Evolutionary conservation across 2,797 vertebrate genomes (phyloP), one percentile per base, ranked within the genome.

Genomic region (Megalops cyprinoides): DNA sequence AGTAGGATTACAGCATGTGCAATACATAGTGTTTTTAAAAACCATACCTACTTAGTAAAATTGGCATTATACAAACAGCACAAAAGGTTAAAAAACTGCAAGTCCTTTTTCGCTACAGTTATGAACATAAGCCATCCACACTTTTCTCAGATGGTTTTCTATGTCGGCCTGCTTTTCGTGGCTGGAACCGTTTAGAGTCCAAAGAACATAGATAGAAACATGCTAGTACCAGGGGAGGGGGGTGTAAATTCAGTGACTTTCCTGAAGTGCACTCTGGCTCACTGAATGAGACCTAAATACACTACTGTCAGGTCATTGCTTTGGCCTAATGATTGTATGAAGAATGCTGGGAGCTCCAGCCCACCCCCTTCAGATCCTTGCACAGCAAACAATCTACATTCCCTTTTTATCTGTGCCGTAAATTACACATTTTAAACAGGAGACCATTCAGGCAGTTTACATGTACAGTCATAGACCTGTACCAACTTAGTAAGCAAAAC

Each of bases 41-140:
- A 80, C 60, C 31, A 60, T 81, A 84, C 76, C 49, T 8, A n/a
- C 12, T 81, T 82, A 87, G 83, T 82, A 88, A 90, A 90, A 90
- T 81, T 87, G 84, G 69, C 78, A 85, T 84, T 89, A 88, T 90
- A 90, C 77, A 93, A 90, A 93, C 69, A 51, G 78, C 85, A 91
- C 89, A 84, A 85, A 89, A 88, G 89, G 87, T 82, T 87, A 91
- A 89, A 85, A 89, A 91, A 91, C 1, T 8, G 9, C n/a, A 46
- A 23, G 8, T 46, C 42, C 39, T 74, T 49, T 44, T 51, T 51
- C 49, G 8, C 42, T 28, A 44, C 25, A 31, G 73, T 18, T 74
- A 51, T 74, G 15, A 74, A 74, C 31, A n/a, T 73, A n/a, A 42
- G 44, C n/a, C 10, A 49, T 15, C 46, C 46, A 31, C 12, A 74